phyloP scores from a whole-genome alignment of 1,140 invertebrate species.

The Vanessa tameamea region DNA sequence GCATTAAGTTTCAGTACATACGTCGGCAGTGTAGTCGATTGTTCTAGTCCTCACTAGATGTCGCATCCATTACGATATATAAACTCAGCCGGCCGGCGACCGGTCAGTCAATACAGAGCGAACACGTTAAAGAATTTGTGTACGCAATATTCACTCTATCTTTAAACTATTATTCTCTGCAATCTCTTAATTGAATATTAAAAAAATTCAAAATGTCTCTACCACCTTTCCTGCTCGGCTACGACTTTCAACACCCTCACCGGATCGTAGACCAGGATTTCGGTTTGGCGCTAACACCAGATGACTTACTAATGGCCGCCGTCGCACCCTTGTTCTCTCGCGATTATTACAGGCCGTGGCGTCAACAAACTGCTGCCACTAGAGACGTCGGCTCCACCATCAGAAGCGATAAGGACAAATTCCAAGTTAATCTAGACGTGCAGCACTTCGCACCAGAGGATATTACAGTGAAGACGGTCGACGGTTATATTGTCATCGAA shows the following conservation, averaged over 20 bases:
- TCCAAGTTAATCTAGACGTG: slow-evolving; percentile 89
- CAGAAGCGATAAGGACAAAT: slow-evolving; percentile 80
- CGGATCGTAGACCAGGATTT: slow-evolving; percentile 89
- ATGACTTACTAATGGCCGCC: slow-evolving; percentile 85
- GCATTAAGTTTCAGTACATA: background rate
- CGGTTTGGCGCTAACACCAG: slow-evolving; percentile 85
- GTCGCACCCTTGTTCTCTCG: slow-evolving; percentile 68
- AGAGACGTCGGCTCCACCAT: slow-evolving; percentile 88
- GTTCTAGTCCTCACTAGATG: slow-evolving; percentile 46
- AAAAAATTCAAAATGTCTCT: slow-evolving; percentile 55
- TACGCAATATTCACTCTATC: background rate
- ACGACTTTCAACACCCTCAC: slow-evolving; percentile 82
- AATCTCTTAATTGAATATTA: background rate
- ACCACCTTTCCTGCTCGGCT: slow-evolving; percentile 75
- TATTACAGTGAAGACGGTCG: slow-evolving; percentile 89
- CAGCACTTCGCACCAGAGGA: slow-evolving; percentile 92
- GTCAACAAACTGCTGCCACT: slow-evolving; percentile 79
- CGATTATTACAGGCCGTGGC: slow-evolving; percentile 87
- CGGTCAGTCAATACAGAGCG: slow-evolving; percentile 30
- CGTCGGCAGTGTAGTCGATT: slow-evolving; percentile 6
- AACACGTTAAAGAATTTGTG: background rate
- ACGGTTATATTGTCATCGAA: slow-evolving; percentile 85
- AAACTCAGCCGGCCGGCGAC: slow-evolving; percentile 32
- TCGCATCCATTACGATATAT: slow-evolving; percentile 35
- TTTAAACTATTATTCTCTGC: background rate